phyloP scores from a whole-genome alignment of 2,113 vertebrate species.

The Delphinus delphis region DNA sequence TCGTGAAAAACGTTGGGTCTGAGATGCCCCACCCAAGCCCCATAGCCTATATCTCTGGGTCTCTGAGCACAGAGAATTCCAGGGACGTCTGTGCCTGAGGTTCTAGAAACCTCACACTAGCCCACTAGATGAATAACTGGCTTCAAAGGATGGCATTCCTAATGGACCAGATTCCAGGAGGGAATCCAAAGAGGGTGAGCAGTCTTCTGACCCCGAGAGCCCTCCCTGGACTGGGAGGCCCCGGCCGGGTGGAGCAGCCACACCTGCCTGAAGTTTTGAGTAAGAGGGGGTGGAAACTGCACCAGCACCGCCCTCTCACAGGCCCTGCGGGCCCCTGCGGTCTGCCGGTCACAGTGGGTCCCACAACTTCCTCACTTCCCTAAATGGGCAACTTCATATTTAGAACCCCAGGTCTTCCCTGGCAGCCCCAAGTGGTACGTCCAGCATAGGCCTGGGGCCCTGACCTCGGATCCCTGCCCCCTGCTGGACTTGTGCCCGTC shows the following conservation, averaged over 20 bases:
- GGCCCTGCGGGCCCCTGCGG: slow-evolving; percentile 31
- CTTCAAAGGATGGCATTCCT: not conserved
- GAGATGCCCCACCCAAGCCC: not conserved
- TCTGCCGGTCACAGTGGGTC: slow-evolving; percentile 10
- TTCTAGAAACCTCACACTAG: not conserved
- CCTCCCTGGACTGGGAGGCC: not conserved
- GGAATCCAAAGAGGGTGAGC: not conserved
- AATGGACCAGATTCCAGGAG: not conserved
- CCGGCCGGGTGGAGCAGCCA: slow-evolving; percentile 62
- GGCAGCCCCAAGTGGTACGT: slow-evolving; percentile 7
- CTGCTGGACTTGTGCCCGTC: not conserved
- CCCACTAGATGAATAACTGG: not conserved
- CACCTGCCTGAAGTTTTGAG: slow-evolving; percentile 63
- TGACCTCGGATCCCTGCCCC: not conserved
- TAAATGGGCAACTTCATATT: slow-evolving; percentile 63
- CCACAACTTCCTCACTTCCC: slow-evolving; percentile 63
- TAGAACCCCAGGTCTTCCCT: slow-evolving; percentile 6
- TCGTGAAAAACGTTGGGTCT: not conserved
- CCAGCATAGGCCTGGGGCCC: not conserved
- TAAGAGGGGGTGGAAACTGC: slow-evolving; percentile 66
- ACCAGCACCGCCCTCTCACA: not conserved
- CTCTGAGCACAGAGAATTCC: not conserved
- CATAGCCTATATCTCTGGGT: not conserved
- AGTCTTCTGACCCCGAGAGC: not conserved
- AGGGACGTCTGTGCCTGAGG: not conserved